Evolutionary conservation across 2,113 vertebrate species (phyloP).

Genomic region (Mungos mungo): DNA sequence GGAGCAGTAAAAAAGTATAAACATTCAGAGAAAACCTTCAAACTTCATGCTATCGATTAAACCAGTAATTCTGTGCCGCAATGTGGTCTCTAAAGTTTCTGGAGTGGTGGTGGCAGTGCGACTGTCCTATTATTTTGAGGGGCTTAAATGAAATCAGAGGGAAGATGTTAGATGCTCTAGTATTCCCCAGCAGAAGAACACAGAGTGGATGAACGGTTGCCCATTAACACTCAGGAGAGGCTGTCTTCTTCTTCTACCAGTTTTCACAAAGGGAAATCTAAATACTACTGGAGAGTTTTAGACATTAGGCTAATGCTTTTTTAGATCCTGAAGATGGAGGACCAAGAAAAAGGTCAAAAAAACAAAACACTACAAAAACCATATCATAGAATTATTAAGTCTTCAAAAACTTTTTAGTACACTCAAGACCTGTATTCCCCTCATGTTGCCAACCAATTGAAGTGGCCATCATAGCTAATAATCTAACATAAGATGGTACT

Average conservation of each 20-base stretch:
- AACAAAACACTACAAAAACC: constrained; percentile 71
- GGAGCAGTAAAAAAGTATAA: neutral
- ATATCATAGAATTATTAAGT: constrained; percentile 61
- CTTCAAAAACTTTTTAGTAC: constrained; percentile 61
- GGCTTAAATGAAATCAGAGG: neutral
- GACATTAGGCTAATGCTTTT: constrained; percentile 52
- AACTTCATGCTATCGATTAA: neutral
- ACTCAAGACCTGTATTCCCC: constrained; percentile 19
- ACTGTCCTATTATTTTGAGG: neutral
- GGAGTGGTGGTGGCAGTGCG: neutral
- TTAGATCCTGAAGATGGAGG: constrained; percentile 48
- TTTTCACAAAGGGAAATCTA: constrained; percentile 56
- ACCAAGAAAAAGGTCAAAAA: constrained; percentile 53
- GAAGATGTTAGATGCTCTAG: neutral
- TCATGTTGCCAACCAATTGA: neutral
- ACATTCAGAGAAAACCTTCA: neutral
- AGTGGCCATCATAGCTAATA: constrained; percentile 54
- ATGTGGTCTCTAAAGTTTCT: neutral
- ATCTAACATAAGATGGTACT: constrained; percentile 26
- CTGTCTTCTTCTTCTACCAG: neutral
- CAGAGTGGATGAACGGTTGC: constrained; percentile 30
- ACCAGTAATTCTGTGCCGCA: neutral
- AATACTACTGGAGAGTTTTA: constrained; percentile 54
- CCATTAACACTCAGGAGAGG: constrained; percentile 17
- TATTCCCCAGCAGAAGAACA: neutral